Evolutionary conservation across 2,888 invertebrate species (phyloP), one percentile per base, ranked within the genome.

Genomic region (Aphidius colemani): DNA sequence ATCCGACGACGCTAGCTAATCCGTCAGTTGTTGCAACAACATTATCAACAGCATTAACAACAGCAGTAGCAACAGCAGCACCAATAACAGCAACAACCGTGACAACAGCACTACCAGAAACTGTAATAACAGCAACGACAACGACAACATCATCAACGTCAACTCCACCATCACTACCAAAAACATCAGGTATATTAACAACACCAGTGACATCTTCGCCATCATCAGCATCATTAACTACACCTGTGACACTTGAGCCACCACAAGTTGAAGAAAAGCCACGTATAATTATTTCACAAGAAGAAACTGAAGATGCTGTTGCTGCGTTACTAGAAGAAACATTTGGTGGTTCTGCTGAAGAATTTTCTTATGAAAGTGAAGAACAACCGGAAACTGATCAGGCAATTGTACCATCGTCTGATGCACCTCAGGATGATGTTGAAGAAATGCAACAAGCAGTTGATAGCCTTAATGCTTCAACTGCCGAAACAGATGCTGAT

Each of bases 281-380:
- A 0, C 86, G 93, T 56, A 92, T 91, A 8, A 86, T 92, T 0
- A 95, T 95, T 74, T 95, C 94, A 0, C 95, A 95, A 82, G 95
- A 95, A 84, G 95, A 95, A 83, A 95, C 95, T 0, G 95, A 93
- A 82, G 94, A 94, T 80, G 95, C 95, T 0, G 95, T 95, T 0
- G 94, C 94, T 7, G 94, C 95, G 1, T 83, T 95, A 41, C 83
- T 95, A 61, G 94, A 93, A 40, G 94, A 94, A 81, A 93, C 94
- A 71, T 94, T 95, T 76, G 91, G 92, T 1, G 90, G 88, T 7
- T 83, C 85, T 0, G 79, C 82, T 13, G 83, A 81, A 53, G 82
- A 83, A 46, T 82, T 80, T 66, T 80, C 82, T 0, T 83, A 83
- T 62, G 80, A 82, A 58, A 82, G 82, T 40, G 81, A 82, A 49